A percentile compares a stretch with the other conserved stretches of the same genome.
Evolutionary conservation across 2,888 invertebrate species (phyloP).

Genomic region (Drosophila multiciliata): DNA sequence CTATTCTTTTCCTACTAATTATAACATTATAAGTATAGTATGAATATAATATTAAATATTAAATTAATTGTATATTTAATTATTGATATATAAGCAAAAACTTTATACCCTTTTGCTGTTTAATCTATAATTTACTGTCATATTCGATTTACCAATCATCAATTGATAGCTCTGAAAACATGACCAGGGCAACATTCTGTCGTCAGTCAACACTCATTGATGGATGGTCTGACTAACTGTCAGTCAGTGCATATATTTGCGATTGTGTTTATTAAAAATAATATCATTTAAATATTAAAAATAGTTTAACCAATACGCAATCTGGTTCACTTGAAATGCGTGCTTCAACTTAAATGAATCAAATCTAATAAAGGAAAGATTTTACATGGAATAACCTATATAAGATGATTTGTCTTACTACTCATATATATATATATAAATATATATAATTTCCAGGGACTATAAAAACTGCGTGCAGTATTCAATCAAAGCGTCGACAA

Average conservation of each 20-base stretch:
- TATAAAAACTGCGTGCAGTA: slow-evolving; percentile 24
- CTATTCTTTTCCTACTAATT: neutral
- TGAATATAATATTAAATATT: neutral
- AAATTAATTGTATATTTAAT: neutral
- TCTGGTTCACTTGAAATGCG: neutral
- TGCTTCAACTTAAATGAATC: neutral
- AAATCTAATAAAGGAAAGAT: neutral
- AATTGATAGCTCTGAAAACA: neutral
- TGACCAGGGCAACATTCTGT: neutral
- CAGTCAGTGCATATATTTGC: neutral
- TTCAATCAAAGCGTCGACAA: slow-evolving; percentile 43
- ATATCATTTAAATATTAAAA: neutral
- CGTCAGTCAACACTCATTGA: neutral
- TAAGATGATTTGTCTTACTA: neutral
- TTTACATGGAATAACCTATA: neutral
- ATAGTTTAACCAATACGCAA: neutral
- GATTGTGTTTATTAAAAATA: neutral
- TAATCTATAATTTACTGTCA: neutral
- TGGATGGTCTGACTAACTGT: neutral
- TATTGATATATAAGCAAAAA: neutral
- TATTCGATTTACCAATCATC: neutral
- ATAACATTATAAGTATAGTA: neutral
- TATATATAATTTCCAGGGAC: neutral
- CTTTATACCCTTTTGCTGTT: neutral
- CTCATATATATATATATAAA: neutral